A percentile compares a stretch with the other conserved stretches of the same genome.
phyloP scores from a whole-genome alignment of 2,888 invertebrate genomes.

The Philereme vetulata region DNA sequence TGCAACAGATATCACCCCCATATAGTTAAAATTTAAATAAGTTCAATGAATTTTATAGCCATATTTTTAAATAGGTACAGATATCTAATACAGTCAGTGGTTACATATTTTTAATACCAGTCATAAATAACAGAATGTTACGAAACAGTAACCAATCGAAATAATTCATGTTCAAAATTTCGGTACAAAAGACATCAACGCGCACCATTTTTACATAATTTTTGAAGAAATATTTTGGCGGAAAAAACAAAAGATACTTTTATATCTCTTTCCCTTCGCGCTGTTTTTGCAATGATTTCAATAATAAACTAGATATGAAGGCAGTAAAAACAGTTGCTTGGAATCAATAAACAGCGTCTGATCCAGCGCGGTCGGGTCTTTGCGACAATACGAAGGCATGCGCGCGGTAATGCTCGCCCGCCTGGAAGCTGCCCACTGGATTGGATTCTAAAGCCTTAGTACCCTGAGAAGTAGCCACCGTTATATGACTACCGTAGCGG shows the following conservation, averaged over 20 bases:
- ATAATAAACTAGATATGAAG: slow-evolving; percentile 10
- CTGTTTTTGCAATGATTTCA: not conserved
- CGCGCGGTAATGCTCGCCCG: slow-evolving; percentile 54
- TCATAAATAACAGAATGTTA: too few species aligned
- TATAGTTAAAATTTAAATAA: too few species aligned
- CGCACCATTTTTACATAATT: slow-evolving; percentile 17
- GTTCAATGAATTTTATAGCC: too few species aligned
- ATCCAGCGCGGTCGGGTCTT: slow-evolving; percentile 56
- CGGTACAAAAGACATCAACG: slow-evolving; percentile 54
- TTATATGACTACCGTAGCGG: too few species aligned
- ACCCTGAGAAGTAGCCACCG: too few species aligned
- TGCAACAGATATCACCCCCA: too few species aligned
- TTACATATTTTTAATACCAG: too few species aligned
- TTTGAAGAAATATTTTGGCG: not conserved
- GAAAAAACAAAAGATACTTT: not conserved
- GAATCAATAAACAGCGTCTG: slow-evolving; percentile 54
- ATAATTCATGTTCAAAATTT: slow-evolving; percentile 1
- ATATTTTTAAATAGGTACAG: too few species aligned
- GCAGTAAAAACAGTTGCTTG: slow-evolving; percentile 21
- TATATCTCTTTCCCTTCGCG: not conserved
- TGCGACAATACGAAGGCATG: slow-evolving; percentile 66
- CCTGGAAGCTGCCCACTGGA: slow-evolving; percentile 46
- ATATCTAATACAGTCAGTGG: too few species aligned
- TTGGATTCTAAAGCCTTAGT: slow-evolving; percentile 24
- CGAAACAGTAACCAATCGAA: not conserved